These are phyloP conservation scores for Sarcophaga rosellei DNA, from an alignment of 2,888 invertebrate species.

Conservation along the genomic window DNA sequence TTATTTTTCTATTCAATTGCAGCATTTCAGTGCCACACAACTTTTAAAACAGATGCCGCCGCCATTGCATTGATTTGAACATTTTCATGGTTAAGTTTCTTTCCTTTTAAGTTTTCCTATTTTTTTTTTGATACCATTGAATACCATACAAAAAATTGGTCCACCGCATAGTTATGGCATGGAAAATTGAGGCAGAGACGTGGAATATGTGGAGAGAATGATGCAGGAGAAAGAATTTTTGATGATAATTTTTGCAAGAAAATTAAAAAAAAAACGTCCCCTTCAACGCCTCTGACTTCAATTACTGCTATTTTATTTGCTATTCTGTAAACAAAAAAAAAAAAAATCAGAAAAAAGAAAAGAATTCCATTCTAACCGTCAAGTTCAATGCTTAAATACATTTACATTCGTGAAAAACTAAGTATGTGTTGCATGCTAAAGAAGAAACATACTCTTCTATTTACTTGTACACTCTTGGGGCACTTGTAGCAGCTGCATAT, in stretches of 20 bases:
- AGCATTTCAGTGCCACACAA: constrained; percentile 16
- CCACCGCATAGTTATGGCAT: constrained; percentile 45
- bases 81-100: constrained; percentile 49
- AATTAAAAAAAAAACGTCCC: not conserved
- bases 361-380: constrained; percentile 49
- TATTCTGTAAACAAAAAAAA: not conserved
- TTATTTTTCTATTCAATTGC: constrained; percentile 7
- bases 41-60: constrained; percentile 48
- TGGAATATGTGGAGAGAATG: not conserved
- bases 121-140: not conserved
- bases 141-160: constrained; percentile 34
- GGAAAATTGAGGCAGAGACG: constrained; percentile 3
- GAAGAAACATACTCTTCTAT: not conserved
- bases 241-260: no score
- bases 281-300: not conserved
- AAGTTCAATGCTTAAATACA: constrained; percentile 63
- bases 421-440: constrained; percentile 34
- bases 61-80: constrained; percentile 54
- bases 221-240: no score
- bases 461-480: not conserved
- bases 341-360: not conserved
- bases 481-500: not conserved
- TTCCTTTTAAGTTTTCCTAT: not conserved
- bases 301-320: not conserved
- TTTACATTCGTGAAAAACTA: constrained; percentile 37